Conservation (phyloP, 2,888 invertebrate species). For the Tenthredo livida region DNA sequence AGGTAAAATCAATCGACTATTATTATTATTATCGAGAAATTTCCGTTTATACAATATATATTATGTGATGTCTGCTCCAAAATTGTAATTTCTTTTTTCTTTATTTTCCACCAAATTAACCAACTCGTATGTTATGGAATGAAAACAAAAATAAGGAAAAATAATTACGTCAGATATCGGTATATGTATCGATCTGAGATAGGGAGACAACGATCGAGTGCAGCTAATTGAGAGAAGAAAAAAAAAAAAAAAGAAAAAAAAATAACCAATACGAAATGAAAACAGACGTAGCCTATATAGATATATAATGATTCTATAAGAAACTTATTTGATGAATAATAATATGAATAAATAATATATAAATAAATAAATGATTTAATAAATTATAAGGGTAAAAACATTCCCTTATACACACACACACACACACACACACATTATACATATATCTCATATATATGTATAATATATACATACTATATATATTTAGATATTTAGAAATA, state of each 20-base stretch:
- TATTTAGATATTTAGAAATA: constrained; percentile 27
- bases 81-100: neutral
- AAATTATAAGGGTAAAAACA: neutral
- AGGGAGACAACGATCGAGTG: neutral
- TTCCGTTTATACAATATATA: neutral
- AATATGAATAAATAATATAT: neutral
- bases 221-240: neutral
- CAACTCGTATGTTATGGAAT: no score
- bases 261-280: neutral
- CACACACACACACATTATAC: neutral
- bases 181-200: neutral
- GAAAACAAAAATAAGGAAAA: constrained; percentile 23
- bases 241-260: neutral
- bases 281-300: neutral
- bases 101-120: no score
- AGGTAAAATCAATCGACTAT: neutral
- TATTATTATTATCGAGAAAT: constrained; percentile 1
- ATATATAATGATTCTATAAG: neutral
- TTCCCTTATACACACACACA: neutral
- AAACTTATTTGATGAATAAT: neutral
- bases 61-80: neutral
- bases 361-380: neutral
- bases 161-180: neutral
- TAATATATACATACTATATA: neutral
- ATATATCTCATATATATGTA: neutral